Percentiles rank a stretch among this genome's conserved stretches.
Conservation (phyloP, 2,888 invertebrate species). For the Spisula subtruncata region DNA sequence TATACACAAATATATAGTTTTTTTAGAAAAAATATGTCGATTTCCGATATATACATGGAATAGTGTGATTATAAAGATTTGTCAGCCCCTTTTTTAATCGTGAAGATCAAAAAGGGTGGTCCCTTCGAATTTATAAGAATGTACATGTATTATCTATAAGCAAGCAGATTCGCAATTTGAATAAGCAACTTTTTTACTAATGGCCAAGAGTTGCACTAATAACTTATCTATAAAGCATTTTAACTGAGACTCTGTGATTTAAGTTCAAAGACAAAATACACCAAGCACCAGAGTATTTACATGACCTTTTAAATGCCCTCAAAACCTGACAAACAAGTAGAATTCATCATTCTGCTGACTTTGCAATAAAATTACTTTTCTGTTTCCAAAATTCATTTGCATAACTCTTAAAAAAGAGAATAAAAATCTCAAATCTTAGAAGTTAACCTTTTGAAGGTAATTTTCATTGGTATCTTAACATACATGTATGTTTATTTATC, state of each 20-base stretch:
- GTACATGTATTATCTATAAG: not conserved
- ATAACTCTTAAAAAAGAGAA: not conserved
- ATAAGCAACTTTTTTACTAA: not conserved
- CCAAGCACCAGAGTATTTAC: not conserved
- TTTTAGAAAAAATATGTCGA: not conserved
- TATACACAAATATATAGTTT: constrained; percentile 15
- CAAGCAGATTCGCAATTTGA: not conserved
- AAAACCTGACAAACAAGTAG: too few relatives aligned
- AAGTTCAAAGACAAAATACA: not conserved
- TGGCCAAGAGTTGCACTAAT: not conserved
- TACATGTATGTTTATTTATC: not conserved
- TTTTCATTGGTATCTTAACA: too few relatives aligned
- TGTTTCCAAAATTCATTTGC: too few relatives aligned
- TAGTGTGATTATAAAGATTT: not conserved
- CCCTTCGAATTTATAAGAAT: constrained; percentile 8
- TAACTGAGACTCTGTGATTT: too few relatives aligned
- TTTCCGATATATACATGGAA: constrained; percentile 17
- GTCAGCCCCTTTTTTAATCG: constrained; percentile 4
- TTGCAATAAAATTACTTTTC: not conserved
- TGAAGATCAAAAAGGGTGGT: constrained; percentile 15
- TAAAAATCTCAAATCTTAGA: not conserved
- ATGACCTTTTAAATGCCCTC: too few relatives aligned
- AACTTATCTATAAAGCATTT: not conserved
- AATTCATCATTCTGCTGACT: not conserved
- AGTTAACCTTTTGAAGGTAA: not conserved